A percentile compares a stretch with the other conserved stretches of the same genome.
Evolutionary conservation across 2,113 vertebrate genomes (phyloP).

Genomic region (Nycticryphes semicollaris): DNA sequence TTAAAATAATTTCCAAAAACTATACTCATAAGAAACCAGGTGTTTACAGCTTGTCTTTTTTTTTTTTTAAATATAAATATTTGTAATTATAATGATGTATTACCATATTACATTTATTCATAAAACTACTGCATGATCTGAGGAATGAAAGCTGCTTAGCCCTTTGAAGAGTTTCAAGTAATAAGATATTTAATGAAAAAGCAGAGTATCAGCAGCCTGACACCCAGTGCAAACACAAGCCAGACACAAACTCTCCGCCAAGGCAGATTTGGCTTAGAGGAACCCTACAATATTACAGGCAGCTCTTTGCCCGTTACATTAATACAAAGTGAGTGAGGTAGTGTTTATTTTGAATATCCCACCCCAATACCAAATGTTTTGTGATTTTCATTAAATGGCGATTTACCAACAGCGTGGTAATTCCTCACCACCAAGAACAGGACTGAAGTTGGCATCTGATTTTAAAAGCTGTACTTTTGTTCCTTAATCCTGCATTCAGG

Average conservation of each 20-base stretch:
- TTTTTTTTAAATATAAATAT: not conserved
- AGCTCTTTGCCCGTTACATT: not conserved
- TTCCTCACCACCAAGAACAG: not conserved
- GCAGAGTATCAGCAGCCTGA: not conserved
- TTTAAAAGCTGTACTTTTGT: conserved; percentile 56
- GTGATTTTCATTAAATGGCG: not conserved
- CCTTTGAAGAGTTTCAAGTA: conserved; percentile 41
- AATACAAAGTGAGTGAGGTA: not conserved
- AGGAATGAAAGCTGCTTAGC: conserved; percentile 27
- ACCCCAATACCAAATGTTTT: not conserved
- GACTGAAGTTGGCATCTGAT: not conserved
- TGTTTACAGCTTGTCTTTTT: not conserved
- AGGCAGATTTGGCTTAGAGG: not conserved
- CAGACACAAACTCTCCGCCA: not conserved
- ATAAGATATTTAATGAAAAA: conserved; percentile 46
- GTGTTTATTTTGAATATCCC: not conserved
- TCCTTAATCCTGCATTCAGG: conserved; percentile 56
- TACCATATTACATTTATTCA: conserved; percentile 39
- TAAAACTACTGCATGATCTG: conserved; percentile 23
- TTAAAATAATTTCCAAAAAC: not conserved
- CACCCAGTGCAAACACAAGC: not conserved
- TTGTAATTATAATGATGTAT: conserved; percentile 21
- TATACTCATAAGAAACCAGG: not conserved
- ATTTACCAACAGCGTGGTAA: not conserved
- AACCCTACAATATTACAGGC: not conserved